phyloP scores from a whole-genome alignment of 2,888 invertebrate species.

The Arrhopalites spinosus region DNA sequence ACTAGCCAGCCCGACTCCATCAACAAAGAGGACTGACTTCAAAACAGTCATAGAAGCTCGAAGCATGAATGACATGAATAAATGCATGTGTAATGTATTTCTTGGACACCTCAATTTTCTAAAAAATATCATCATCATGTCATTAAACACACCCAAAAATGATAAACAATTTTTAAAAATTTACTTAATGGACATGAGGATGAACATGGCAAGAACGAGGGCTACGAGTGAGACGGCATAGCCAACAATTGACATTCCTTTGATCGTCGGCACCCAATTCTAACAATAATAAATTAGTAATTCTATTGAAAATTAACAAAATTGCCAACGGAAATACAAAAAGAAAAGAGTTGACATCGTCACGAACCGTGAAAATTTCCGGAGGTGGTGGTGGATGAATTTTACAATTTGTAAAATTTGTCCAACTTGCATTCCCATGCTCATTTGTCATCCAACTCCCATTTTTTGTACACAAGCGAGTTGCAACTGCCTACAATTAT shows the following conservation, averaged over 20 bases:
- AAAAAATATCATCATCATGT: constrained; percentile 48
- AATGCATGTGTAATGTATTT: constrained; percentile 72
- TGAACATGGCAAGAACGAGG: constrained; percentile 62
- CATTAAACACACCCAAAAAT: background rate
- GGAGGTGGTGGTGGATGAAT: constrained; percentile 6
- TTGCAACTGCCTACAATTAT: constrained; percentile 58
- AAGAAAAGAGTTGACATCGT: background rate
- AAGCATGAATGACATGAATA: constrained; percentile 71
- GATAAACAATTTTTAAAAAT: constrained; percentile 57
- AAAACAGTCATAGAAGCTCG: constrained; percentile 67
- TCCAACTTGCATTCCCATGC: constrained; percentile 26
- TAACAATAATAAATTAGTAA: constrained; percentile 53
- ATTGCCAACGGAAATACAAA: background rate
- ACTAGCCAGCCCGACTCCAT: constrained; percentile 63
- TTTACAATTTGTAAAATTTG: constrained; percentile 47
- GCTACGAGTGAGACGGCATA: constrained; percentile 64
- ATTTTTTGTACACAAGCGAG: constrained; percentile 35
- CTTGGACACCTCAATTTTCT: constrained; percentile 71
- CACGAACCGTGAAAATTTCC: constrained; percentile 2
- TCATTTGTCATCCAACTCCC: constrained; percentile 35
- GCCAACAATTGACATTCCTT: constrained; percentile 64
- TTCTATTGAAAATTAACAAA: background rate
- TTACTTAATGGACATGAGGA: constrained; percentile 65
- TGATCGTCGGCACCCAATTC: constrained; percentile 64
- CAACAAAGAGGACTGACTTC: constrained; percentile 66